Base-by-base conservation (phyloP, 2,888 invertebrate species). In the Trachelus troglodyta region DNA sequence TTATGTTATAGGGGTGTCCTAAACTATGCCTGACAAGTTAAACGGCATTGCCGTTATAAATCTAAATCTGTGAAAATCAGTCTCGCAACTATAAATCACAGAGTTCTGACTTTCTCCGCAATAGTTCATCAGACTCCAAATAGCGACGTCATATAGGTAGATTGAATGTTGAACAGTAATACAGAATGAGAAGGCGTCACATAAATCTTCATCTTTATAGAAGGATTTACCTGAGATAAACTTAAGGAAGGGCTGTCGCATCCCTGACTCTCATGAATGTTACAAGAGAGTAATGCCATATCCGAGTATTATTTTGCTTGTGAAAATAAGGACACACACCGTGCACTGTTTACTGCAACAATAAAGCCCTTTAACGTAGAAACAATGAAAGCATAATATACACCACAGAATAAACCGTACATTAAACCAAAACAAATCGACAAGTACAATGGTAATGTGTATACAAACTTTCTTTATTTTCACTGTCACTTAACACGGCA, bases 11-110 rank as follows among this genome's bases (percentile, higher is more conserved):
- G 69, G 71, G 23, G 69, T 33, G 35, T 30, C 37, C 35, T 79
- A 75, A 83, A 83, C 81, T 79, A 81, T 79, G 78, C 34, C 37
- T 74, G 81, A 81, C 77, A 69, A 68, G 69, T 79, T 83, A 79
- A 81, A 81, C 77, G 77, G 34, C 69, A 37, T 73, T 73, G 35
- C 35, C 69, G 74, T 73, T 40, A 71, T 79, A 78, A 83, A 85
- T 83, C 75, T 77, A 75, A 82, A 81, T 84, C 78, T 75, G 77
- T 77, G 80, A 82, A 85, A 84, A 85, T 83, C 74, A 79, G 40
- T 77, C 75, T 30, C 40, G 69, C 34, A 69, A 75, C 40, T 56
- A 34, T 77, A 77, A 77, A 77, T 77, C 77, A 35, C 34, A 12
- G 11, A 35, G 37, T 23, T 74, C 35, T 37, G 34, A 15, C 34